These are phyloP conservation scores for Megalops atlanticus DNA, from an alignment of 2,113 vertebrate genomes.

Conservation along the genomic window DNA sequence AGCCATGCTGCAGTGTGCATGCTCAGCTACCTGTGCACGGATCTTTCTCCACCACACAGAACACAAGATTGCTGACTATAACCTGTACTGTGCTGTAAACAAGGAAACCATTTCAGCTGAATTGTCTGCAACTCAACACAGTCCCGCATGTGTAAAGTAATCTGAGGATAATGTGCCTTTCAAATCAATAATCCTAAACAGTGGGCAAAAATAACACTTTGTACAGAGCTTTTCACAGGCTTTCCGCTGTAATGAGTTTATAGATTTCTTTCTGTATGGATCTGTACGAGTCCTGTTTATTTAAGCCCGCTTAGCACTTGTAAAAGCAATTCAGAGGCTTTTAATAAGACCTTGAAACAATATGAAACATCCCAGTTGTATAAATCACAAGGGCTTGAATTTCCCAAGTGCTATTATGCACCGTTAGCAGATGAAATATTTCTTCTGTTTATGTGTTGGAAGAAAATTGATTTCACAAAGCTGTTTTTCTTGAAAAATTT, in stretches of 20 bases:
- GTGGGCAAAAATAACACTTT: neutral
- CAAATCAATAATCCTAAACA: neutral
- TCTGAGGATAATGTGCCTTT: neutral
- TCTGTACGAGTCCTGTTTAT: neutral
- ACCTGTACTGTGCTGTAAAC: too few relatives aligned
- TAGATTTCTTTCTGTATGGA: neutral
- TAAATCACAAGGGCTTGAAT: too few relatives aligned
- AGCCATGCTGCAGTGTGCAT: neutral
- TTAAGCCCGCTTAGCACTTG: conserved; percentile 8
- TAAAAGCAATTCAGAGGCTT: neutral
- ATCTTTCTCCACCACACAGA: too few relatives aligned
- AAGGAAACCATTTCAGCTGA: too few relatives aligned
- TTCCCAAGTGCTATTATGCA: neutral
- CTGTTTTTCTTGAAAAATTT: too few relatives aligned
- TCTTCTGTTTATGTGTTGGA: too few relatives aligned
- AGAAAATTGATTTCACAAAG: too few relatives aligned
- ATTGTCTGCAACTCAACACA: too few relatives aligned
- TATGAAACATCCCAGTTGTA: neutral
- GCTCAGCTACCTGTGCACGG: neutral
- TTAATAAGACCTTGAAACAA: neutral
- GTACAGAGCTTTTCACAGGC: neutral
- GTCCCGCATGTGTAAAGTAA: too few relatives aligned
- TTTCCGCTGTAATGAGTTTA: conserved; percentile 9
- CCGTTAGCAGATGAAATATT: too few relatives aligned
- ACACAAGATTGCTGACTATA: too few relatives aligned